Base-by-base conservation (phyloP, 2,888 invertebrate genomes). In the Drosophila demipolita region DNA sequence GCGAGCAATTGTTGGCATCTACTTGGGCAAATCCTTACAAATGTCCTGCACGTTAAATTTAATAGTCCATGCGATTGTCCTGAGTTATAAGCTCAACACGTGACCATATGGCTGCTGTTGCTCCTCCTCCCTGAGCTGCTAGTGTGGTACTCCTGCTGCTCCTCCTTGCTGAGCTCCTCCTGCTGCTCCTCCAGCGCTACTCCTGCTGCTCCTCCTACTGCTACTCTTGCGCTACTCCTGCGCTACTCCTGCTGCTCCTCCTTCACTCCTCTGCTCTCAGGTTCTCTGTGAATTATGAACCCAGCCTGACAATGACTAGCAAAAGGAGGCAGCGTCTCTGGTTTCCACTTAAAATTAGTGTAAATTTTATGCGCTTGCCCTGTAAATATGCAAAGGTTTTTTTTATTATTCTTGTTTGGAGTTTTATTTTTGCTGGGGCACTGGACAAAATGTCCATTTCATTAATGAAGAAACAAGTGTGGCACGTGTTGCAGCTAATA, bases 31-130 rank as follows among this genome's bases (percentile, higher is more conserved):
- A 87, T 81, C 84, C 72, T 79, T 80, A 89, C 74, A 87, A 87
- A 87, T 89, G 83, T 81, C 59, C 60, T 64, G 42, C 58, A 26
- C 82, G 53, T 74, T 75, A 77, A 75, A 74, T 79, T 85, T 83
- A 83, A 83, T 83, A 76, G 83, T 75, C 78, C 78, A 32, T 64
- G 77, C 70, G 78, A 81, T 79, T 73, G 81, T 59, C 60, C 53
- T 87, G 73, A 89, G 75, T 86, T 89, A 90, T 83, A 81, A 78
- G 76, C 75, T 73, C 58, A 81, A 84, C 75, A 75, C 89, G 90
- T 89, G 90, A 87, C 87, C 89, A 90, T 86, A 82, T 85, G 86
- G 82, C 69, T 64, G 55, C 29, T 29, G 29, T 29, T 29, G 29
- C 29, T 29, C 29, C 29, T 5, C 0, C 29, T 29, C 29, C 29